These are phyloP conservation scores for Aphelenchoides bicaudatus DNA, from an alignment of 2,888 invertebrate genomes.

Conservation along the genomic window DNA sequence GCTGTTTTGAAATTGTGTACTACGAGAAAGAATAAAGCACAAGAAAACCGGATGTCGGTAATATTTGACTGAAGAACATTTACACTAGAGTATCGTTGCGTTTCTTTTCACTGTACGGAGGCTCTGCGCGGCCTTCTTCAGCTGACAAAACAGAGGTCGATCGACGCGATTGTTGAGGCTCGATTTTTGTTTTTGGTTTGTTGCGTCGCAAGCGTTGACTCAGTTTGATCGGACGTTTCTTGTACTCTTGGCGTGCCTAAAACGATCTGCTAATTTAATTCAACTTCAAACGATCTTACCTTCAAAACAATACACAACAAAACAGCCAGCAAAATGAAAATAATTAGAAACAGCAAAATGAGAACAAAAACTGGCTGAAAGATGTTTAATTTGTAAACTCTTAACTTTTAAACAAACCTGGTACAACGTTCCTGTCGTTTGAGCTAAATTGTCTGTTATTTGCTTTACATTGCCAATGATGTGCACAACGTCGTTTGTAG, in stretches of 20 bases:
- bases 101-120: slow-evolving; percentile 2
- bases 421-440: slow-evolving; percentile 10
- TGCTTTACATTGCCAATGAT: slow-evolving; percentile 2
- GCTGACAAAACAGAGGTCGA: neutral
- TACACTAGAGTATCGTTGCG: slow-evolving; percentile 5
- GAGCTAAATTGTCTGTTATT: slow-evolving; percentile 13
- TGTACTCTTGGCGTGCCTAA: slow-evolving; percentile 16
- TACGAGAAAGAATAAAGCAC: no score
- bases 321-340: slow-evolving; percentile 1
- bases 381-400: no score
- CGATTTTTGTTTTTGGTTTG: neutral
- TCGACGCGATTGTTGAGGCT: neutral
- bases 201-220: neutral
- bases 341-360: slow-evolving; percentile 1
- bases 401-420: no score
- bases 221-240: slow-evolving; percentile 10
- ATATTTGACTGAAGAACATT: neutral
- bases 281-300: no score
- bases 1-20: no score
- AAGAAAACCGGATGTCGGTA: no score
- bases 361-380: slow-evolving; percentile 5
- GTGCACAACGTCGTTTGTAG: slow-evolving; percentile 8
- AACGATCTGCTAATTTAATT: no score
- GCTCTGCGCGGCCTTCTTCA: neutral
- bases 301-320: neutral